Base-by-base conservation (phyloP, 2,888 invertebrate species). In the Stomorhina lunata region DNA sequence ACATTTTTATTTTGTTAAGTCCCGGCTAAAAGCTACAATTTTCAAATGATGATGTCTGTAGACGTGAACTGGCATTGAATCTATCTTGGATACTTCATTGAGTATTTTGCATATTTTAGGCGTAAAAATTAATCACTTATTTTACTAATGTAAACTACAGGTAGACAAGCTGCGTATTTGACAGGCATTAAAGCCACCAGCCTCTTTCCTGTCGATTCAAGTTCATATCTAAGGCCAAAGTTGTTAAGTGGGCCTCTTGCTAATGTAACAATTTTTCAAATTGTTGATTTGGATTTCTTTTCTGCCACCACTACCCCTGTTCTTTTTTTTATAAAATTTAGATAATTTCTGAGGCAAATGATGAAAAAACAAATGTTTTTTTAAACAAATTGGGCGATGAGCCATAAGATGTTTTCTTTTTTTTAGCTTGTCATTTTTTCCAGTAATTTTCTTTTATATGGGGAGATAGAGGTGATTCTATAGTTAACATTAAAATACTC, bases 121-220 rank as follows among this genome's bases (percentile, higher is more conserved):
- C 89, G 88, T 89, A 89, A 89, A 89, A 90, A 90, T 90, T 89
- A 89, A 89, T 89, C 89, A 90, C 89, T 90, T 89, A 89, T 89
- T 90, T 89, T 89, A 59, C 37, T 88, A 89, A 89, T 90, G 72
- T 50, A 50, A 20, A 50, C 37, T 76, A 22, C 65, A 69, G 65
- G 71, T 59, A 73, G 45, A 17, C 17, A 17, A 66, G 40, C 29
- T 43, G 59, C 65, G 29, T 29, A 29, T n/a, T 68, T 15, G 53
- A 43, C 53, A 48, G 53, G 32, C 55, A n/a, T n/a, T n/a, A n/a
- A n/a, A n/a, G 37, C 27, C 27, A 40, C 25, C 48, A 6, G 1
- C 34, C 22, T 50, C 22, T 4, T 37, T 4, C 6, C 4, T 25
- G 43, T 29, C 20, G 15, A 45, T 20, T 15, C 48, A 10, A 15